Evolutionary conservation across 2,888 invertebrate genomes (phyloP).

Genomic region (Melieria omissa): DNA sequence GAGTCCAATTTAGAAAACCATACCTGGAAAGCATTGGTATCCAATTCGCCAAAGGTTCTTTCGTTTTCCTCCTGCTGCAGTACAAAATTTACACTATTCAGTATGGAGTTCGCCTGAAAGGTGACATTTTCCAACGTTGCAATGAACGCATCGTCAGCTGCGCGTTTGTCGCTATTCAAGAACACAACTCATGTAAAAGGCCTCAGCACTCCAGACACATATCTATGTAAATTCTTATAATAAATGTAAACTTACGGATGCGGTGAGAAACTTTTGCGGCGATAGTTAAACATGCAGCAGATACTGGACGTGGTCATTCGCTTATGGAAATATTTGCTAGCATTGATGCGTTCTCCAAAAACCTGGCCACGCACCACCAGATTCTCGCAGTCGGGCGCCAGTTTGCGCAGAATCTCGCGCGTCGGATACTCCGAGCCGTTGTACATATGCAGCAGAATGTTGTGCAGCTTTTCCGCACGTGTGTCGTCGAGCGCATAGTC

Average conservation of each 20-base stretch:
- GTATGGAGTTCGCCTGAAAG: conserved; percentile 55
- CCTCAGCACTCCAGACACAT: not conserved
- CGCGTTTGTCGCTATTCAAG: not conserved
- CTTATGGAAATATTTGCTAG: conserved; percentile 51
- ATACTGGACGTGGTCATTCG: conserved; percentile 57
- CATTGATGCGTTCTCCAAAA: conserved; percentile 50
- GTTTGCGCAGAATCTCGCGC: conserved; percentile 51
- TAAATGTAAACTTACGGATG: conserved; percentile 49
- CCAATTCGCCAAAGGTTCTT: conserved; percentile 48
- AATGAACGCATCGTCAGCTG: not conserved
- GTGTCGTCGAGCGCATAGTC: conserved; percentile 41
- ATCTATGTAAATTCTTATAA: not conserved
- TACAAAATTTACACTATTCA: conserved; percentile 59
- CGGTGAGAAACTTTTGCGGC: conserved; percentile 49
- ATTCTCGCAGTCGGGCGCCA: conserved; percentile 58
- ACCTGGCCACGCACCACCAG: conserved; percentile 56
- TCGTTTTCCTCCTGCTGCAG: conserved; percentile 54
- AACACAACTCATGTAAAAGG: too few relatives aligned
- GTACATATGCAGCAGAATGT: conserved; percentile 55
- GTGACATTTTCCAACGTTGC: conserved; percentile 39
- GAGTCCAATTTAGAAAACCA: too few relatives aligned
- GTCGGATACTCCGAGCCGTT: conserved; percentile 56
- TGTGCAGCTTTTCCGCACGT: conserved; percentile 53
- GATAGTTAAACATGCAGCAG: conserved; percentile 64
- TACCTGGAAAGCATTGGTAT: conserved; percentile 58